Evolutionary conservation across 1,140 invertebrate species (phyloP), one percentile per base, ranked within the genome.

Genomic region (Psilanteris sp.): DNA sequence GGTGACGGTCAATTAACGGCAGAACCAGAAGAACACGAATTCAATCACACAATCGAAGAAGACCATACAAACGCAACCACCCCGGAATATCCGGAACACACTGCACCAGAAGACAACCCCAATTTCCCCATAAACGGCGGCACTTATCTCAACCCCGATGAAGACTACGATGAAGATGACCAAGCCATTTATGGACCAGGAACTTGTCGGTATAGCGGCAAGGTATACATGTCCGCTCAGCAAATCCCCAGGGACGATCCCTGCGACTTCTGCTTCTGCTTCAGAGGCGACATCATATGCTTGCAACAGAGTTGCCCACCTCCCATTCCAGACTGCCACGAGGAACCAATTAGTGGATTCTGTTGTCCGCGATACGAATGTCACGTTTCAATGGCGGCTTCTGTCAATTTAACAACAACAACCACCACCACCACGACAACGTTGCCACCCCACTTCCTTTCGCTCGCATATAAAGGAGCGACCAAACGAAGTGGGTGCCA

Each of bases 191-290:
- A 95, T 77, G 95, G 95, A 32, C 95, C 94, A 15, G 95, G 95
- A 55, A 97, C 95, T 22, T 97, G 96, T 82, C 90, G 96, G 74
- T 97, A 96, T 81, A 95, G 95, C 36, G 95, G 96, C 74, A 96
- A 96, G 87, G 92, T 97, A 24, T 97, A 96, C 81, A 94, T 97
- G 20, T 97, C 96, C 0, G 96, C 96, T 2, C 96, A 97, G 89
- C 96, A 98, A 89, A 97, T 98, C 70, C 96, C 96, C 11, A 90
- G 96, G 76, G 94, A 96, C 62, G 95, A 98, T 89, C 95, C 96
- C 16, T 98, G 96, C 83, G 96, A 97, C 82, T 98, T 97, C 90
- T 98, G 96, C 87, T 98, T 98, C 93, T 98, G 96, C 90, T 98
- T 97, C 90, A 91, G 96, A 87, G 96, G 96, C 83, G 96, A 97